Evolutionary conservation across 2,797 vertebrate species (phyloP).

Genomic region (Crocodylus rhombifer): DNA sequence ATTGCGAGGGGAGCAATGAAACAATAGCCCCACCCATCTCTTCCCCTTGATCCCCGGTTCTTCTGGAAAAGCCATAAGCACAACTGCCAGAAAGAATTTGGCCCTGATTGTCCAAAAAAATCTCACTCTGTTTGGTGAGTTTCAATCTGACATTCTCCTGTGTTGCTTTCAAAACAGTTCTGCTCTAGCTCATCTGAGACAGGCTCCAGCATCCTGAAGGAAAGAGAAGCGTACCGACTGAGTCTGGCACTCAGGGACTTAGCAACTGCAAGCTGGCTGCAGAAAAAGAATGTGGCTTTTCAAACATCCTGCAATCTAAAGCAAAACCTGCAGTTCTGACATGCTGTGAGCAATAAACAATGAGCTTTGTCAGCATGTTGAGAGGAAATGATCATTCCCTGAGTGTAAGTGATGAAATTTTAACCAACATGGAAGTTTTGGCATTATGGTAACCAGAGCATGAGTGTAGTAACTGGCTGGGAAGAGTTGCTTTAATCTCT

Average conservation of each 20-base stretch:
- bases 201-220: rapidly evolving
- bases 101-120: not conserved
- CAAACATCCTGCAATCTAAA: constrained; percentile 71
- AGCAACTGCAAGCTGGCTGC: constrained; percentile 12
- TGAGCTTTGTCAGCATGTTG: constrained; percentile 71
- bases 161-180: not conserved
- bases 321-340: constrained; percentile 71
- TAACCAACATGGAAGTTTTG: constrained; percentile 60
- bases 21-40: not conserved
- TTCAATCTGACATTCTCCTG: not conserved
- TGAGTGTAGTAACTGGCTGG: not conserved
- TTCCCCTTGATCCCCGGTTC: not conserved
- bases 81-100: constrained; percentile 42
- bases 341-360: constrained; percentile 74
- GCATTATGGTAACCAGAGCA: constrained; percentile 48
- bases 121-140: constrained; percentile 20
- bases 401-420: constrained; percentile 71
- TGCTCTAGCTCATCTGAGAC: constrained; percentile 9
- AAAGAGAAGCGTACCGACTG: not conserved
- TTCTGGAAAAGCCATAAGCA: not conserved
- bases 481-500: constrained; percentile 17
- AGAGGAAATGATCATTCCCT: constrained; percentile 71
- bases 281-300: constrained; percentile 65
- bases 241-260: constrained; percentile 37
- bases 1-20: not conserved